These are phyloP conservation scores for Periophthalmus magnuspinnatus DNA, from an alignment of 2,797 vertebrate species.

Conservation along the genomic window DNA sequence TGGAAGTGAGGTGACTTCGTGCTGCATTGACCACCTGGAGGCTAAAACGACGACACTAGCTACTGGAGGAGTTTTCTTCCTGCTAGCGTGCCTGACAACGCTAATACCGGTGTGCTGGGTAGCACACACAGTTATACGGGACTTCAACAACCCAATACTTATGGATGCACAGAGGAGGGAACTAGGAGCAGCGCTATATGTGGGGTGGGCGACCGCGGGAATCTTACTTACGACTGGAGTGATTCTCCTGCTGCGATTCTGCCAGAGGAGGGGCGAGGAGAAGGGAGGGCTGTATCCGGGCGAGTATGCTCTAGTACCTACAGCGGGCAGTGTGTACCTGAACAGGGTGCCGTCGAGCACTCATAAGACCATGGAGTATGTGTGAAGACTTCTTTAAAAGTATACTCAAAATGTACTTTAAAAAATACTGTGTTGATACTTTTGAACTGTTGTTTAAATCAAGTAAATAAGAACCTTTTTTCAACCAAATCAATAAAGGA, in stretches of 20 bases:
- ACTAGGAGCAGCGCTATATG: conserved; percentile 84
- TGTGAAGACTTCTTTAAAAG: conserved; percentile 59
- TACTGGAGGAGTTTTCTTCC: conserved; percentile 72
- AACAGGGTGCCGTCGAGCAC: conserved; percentile 57
- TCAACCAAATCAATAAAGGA: not conserved
- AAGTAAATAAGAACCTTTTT: no score
- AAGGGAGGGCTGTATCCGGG: conserved; percentile 32
- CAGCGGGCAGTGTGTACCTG: not conserved
- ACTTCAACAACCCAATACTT: conserved; percentile 81
- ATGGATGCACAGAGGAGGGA: conserved; percentile 80
- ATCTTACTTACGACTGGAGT: conserved; percentile 74
- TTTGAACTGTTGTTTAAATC: not conserved
- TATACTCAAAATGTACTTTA: not conserved
- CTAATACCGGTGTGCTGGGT: conserved; percentile 85
- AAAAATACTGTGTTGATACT: not conserved
- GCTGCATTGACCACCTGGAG: conserved; percentile 55
- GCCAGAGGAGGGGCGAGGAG: conserved; percentile 58
- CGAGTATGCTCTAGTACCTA: not conserved
- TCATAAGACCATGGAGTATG: conserved; percentile 77
- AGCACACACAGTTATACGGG: conserved; percentile 70
- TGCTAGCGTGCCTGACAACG: conserved; percentile 73
- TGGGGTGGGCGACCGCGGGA: conserved; percentile 83
- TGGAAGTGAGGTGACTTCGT: conserved; percentile 76
- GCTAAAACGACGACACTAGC: conserved; percentile 77
- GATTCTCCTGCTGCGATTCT: conserved; percentile 74